phyloP scores from a whole-genome alignment of 2,888 invertebrate species.

The Nasonovia ribisnigri region DNA sequence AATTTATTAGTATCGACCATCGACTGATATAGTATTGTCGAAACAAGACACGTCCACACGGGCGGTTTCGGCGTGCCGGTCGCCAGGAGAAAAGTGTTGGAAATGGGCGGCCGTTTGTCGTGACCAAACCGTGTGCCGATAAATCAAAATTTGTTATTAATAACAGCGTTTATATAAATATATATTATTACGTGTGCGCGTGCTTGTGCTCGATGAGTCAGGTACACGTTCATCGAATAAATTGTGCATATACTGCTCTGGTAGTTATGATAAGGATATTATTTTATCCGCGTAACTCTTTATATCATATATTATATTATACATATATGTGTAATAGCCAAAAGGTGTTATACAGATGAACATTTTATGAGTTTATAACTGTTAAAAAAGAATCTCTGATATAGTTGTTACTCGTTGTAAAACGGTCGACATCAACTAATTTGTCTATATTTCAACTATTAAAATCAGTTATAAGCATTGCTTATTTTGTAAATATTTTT shows the following conservation, averaged over 20 bases:
- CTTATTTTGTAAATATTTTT: background rate
- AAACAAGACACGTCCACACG: conserved; percentile 42
- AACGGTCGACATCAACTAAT: background rate
- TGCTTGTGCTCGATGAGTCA: background rate
- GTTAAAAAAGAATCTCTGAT: background rate
- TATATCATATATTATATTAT: background rate
- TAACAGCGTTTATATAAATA: conserved; percentile 29
- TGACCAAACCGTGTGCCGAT: conserved; percentile 47
- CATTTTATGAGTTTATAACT: background rate
- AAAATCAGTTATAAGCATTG: background rate
- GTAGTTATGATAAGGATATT: background rate
- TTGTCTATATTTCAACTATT: background rate
- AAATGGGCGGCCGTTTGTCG: conserved; percentile 62
- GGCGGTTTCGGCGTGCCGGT: conserved; percentile 31
- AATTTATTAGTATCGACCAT: conserved; percentile 33
- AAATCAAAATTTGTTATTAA: conserved; percentile 61
- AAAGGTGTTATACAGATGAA: background rate
- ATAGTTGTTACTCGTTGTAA: background rate
- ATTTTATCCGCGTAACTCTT: background rate
- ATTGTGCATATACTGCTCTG: background rate
- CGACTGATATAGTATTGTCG: background rate
- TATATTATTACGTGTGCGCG: background rate
- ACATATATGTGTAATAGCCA: background rate
- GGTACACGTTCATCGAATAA: background rate
- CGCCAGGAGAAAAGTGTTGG: conserved; percentile 58